These are phyloP conservation scores for Rattus rattus DNA, from an alignment of 2,113 vertebrate genomes.

Conservation along the genomic window DNA sequence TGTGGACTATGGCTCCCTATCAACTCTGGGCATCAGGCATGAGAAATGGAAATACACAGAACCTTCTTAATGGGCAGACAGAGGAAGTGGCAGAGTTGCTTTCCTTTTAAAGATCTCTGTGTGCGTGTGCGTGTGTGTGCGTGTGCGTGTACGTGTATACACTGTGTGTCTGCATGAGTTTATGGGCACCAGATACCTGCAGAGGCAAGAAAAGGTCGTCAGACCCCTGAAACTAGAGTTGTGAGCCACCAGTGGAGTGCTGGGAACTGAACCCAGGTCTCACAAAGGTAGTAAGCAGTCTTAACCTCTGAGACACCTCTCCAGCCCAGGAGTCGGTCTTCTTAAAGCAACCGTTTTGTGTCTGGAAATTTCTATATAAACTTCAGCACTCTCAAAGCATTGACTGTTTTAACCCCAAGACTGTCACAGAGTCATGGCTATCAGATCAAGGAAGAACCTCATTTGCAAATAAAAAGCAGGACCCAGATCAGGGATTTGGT, in stretches of 20 bases:
- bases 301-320: background rate
- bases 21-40: background rate
- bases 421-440: fast-evolving
- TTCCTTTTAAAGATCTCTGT: background rate
- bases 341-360: background rate
- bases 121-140: background rate
- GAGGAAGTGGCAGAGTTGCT: background rate
- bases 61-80: background rate
- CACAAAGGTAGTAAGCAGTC: background rate
- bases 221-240: background rate
- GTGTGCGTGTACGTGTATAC: background rate
- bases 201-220: background rate
- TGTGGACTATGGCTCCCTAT: fast-evolving
- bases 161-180: background rate
- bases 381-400: background rate
- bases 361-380: background rate
- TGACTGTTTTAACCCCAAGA: background rate
- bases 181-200: background rate
- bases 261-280: background rate
- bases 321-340: background rate
- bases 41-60: background rate
- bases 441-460: background rate
- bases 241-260: background rate
- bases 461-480: background rate
- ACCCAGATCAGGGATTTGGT: background rate